Evolutionary conservation across 1,140 invertebrate species (phyloP), one percentile per base, ranked within the genome.

Genomic region (Ganaspis sp.): DNA sequence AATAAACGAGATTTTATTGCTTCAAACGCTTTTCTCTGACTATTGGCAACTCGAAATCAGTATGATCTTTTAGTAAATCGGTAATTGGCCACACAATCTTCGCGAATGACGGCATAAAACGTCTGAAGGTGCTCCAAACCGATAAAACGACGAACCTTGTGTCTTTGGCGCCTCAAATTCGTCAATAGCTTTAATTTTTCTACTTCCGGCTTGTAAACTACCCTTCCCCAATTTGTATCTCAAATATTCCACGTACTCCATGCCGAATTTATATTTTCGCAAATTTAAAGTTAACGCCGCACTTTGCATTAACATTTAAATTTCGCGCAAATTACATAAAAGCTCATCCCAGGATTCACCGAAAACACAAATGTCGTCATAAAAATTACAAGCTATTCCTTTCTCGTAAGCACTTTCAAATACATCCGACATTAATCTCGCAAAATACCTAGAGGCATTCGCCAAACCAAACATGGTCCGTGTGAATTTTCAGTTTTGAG

Each of bases 111-210:
- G 78, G 81, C 21, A 92, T 79, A 81, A 90, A 92, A 45, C 85
- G 72, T 23, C 86, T 53, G 75, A 91, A 92, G 82, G 88, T 92
- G 0, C 86, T 83, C 80, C 42, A 93, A 79, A 2, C 92, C 92
- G 0, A 93, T 45, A 78, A 93, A 92, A 34, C 29, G 29, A 34
- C 29, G 29, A 34, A 34, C 29, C 29, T 6, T 34, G 2, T 34
- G 29, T 3, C 29, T 34, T 34, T 6, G 29, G 29, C 2, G 6
- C 6, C 29, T 34, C 29, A 34, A 34, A 34, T 6, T 34, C 29
- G 6, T 34, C 29, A 34, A 34, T 34, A 6, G 29, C 29, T 34
- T 6, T 34, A 34, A 34, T 34, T 34, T 34, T 34, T 34, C 29
- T 34, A 34, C 29, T 34, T 34, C 29, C 29, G 2, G 86, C 84